These are phyloP conservation scores for Virgularia gustaviana DNA, from an alignment of 92 coral and sea anemone species.

Conservation along the genomic window DNA sequence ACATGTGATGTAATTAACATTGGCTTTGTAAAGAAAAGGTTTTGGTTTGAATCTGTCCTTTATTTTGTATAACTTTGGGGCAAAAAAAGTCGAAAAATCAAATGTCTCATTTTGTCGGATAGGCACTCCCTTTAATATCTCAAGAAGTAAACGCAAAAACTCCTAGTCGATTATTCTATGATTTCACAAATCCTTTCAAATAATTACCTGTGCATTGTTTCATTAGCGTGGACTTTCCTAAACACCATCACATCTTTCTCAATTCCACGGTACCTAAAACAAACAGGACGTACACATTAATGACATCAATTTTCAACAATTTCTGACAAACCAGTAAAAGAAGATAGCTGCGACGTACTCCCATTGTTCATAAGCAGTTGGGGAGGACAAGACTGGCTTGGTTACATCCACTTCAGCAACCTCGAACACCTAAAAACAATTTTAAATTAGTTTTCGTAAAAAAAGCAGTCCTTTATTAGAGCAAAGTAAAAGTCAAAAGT, in stretches of 20 bases:
- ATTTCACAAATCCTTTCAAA: background rate
- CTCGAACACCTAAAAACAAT: constrained; percentile 55
- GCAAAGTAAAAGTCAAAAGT: background rate
- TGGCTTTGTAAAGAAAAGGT: no score
- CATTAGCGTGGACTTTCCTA: constrained; percentile 63
- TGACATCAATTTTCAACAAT: background rate
- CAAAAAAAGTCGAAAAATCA: no score
- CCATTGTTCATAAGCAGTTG: constrained; percentile 35
- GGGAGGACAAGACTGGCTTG: constrained; percentile 40
- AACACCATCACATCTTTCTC: constrained; percentile 87
- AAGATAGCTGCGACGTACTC: constrained; percentile 66
- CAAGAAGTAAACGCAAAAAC: background rate
- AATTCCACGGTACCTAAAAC: constrained; percentile 29
- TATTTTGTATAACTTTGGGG: no score
- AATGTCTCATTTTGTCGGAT: no score
- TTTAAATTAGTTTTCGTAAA: background rate
- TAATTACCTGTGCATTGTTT: constrained; percentile 71
- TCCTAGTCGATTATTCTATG: no score
- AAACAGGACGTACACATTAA: background rate
- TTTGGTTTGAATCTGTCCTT: no score
- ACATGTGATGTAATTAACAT: background rate
- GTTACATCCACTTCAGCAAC: constrained; percentile 92
- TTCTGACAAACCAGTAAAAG: background rate
- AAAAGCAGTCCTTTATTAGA: background rate
- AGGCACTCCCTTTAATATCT: no score